Base-by-base conservation (phyloP, 2,888 invertebrate genomes). In the Aphidius colemani region DNA sequence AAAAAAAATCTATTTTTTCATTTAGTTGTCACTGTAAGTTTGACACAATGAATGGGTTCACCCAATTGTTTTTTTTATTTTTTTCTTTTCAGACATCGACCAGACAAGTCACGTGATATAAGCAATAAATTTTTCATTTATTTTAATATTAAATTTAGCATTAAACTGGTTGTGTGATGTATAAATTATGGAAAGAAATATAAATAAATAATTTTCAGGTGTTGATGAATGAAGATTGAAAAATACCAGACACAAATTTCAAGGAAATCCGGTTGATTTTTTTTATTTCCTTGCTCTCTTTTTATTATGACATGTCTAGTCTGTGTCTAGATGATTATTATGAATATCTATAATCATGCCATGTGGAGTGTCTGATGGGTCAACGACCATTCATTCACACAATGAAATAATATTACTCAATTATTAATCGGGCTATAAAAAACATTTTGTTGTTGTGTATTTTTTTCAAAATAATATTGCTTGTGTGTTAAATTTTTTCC, bases 281-380 rank as follows among this genome's bases (percentile, higher is more conserved):
- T 30, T 71, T 72, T 30, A 30, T 30, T 30, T 30, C 30, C 30
- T 30, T 30, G 30, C 30, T 30, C 30, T 30, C 30, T 5, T 30
- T 30, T 30, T 30, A 30, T 30, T 30, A 30, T 30, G 30, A 30
- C 30, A 30, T 72, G 78, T 78, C 78, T 78, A 77, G 78, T 69
- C 75, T 69, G 67, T 71, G 78, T 79, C 78, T 79, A 78, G 77
- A 74, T 74, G 76, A 73, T 71, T 75, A 68, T 74, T 74, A 77
- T 77, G 75, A 77, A 76, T 75, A 76, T 72, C 74, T 75, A 57
- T 64, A 67, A 30, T 30, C 5, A 63, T 69, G 72, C 71, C 72
- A 69, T 70, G 71, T 70, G 71, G 68, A 68, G 66, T 69, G 71
- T 74, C 70, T 77, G 30, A 30, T 30, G 71, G 77, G 77, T 77